Evolutionary conservation across 2,888 invertebrate species (phyloP), one percentile per base, ranked within the genome.

Genomic region (Polymixis lichenea): DNA sequence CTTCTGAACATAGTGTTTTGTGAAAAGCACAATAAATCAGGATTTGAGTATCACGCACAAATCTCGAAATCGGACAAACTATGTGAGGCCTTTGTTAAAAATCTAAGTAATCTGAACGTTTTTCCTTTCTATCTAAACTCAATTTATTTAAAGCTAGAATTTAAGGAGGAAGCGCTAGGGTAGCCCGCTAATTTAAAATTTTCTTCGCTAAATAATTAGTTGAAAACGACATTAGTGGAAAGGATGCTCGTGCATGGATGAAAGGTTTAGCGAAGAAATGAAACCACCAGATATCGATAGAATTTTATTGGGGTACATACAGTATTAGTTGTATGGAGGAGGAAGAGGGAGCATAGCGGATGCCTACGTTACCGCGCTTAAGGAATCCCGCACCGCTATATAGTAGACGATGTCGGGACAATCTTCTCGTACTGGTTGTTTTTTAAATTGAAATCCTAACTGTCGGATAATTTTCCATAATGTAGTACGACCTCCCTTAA

Each of bases 381-480:
- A 28, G 58, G 58, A 58, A 8, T 58, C 58, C 28, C 28, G 28
- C 25, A 58, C 2, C 58, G 58, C 58, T 58, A 58, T 58, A 58
- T 28, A 58, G 58, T 58, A 58, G 28, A 28, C 25, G 8, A 58
- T 58, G 17, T 58, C 17, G 9, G 28, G 8, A 58, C 58, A 17
- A 58, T 28, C 58, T 58, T 58, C 58, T 58, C 58, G 28, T 58
- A 58, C 9, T 17, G 58, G 58, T 58, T 58, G 58, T 19, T 58
- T 58, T 28, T 58, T 58, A 28, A 58, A 58, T 58, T 28, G 58
- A 58, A 28, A 58, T 17, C 58, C 58, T 58, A 58, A 58, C 9
- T 28, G 28, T 28, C 61, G 61, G 11, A 61, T 61, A 61, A 61
- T 61, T 61, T 61, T 61, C 61, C 61, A 61, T 61, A 61, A 61